Evolutionary conservation across 2,113 vertebrate genomes (phyloP).

Genomic region (Mesoclemmys tuberculata): DNA sequence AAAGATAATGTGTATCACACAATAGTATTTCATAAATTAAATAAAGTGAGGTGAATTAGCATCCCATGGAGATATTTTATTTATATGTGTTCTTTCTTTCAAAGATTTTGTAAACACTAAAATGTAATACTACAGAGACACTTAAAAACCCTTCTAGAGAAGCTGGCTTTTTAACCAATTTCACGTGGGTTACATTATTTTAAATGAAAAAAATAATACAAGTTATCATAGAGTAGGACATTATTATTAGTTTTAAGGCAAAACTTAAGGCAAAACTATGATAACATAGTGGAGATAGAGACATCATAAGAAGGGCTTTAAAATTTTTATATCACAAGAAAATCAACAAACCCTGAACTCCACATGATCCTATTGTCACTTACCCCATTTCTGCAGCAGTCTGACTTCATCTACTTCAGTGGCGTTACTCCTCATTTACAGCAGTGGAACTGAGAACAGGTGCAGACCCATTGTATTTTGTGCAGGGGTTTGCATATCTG

Average conservation of each 20-base stretch:
- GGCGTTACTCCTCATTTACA: neutral
- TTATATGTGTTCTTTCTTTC: slow-evolving; percentile 37
- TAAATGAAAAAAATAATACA: neutral
- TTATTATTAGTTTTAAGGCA: neutral
- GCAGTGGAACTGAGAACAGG: rapidly evolving
- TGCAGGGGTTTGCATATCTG: neutral
- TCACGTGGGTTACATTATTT: slow-evolving; percentile 19
- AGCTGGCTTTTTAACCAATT: neutral
- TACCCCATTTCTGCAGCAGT: neutral
- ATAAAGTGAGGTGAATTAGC: slow-evolving; percentile 45
- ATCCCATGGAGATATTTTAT: slow-evolving; percentile 59
- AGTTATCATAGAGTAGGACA: neutral
- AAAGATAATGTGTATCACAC: slow-evolving; percentile 29
- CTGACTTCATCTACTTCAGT: neutral
- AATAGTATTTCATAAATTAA: slow-evolving; percentile 21
- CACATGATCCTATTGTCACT: neutral
- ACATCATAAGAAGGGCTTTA: neutral
- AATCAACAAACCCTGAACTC: neutral
- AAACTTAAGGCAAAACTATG: too few species aligned
- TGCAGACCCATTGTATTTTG: rapidly evolving
- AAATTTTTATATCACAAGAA: neutral
- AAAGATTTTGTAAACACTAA: slow-evolving; percentile 31
- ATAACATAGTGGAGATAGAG: neutral
- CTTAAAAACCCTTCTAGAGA: neutral
- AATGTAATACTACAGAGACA: neutral